Base-by-base conservation (phyloP, 2,797 vertebrate genomes). In the Chaetodon trifasciatus region DNA sequence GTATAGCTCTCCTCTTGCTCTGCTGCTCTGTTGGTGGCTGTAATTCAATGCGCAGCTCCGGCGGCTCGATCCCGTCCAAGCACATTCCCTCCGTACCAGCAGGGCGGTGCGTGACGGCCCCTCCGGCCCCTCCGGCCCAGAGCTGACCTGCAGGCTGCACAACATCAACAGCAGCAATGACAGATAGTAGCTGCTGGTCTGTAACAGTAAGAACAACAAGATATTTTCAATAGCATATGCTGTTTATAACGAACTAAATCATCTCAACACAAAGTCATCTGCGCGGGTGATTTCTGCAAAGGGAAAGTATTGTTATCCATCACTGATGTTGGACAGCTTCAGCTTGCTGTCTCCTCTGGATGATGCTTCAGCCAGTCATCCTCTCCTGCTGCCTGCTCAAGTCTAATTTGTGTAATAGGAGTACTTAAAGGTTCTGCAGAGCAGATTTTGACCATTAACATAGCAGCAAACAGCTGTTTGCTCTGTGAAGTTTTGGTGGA, bases 31-130 rank as follows among this genome's bases (percentile, higher is more conserved):
- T 89, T 88, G 80, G 89, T 78, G 88, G 89, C 88, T 91, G 93
- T 92, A 90, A 91, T 93, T 95, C 93, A 94, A 93, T 92, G 92
- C 93, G 83, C 79, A 24, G 74, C 76, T 84, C 89, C 86, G 81
- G 86, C 82, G 87, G 86, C 90, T 92, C 89, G 85, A 89, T 89
- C 93, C 91, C 85, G 90, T 92, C 89, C 88, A 90, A 87, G 90
- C 93, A 92, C 90, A 88, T 94, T 95, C 90, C 88, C 90, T 71
- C 71, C 77, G 68, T 65, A 49, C 56, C 75, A 68, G 40, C 68
- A 24, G 70, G 37, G n/a, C 42, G 24, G 62, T 46, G 70, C 73
- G 37, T 60, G 53, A 63, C 42, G 21, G 44, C 78, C 32, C 73
- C 70, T 69, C 82, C 42, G 21, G 44, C 78, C 32, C 73, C 70